These are phyloP conservation scores for Digitonthophagus gazella DNA, from an alignment of 2,888 invertebrate species.

Conservation along the genomic window DNA sequence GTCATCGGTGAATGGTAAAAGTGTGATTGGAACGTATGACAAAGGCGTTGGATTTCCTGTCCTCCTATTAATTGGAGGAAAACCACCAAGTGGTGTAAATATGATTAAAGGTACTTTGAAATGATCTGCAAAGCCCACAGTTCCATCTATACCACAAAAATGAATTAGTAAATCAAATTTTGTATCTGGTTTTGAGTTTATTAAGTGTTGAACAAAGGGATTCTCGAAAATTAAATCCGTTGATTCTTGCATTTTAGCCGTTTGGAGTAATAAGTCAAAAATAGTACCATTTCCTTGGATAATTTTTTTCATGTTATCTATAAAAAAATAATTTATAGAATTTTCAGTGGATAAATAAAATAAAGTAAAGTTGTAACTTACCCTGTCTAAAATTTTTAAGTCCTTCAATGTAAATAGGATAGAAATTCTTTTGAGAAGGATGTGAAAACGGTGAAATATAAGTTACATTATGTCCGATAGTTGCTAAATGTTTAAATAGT, in stretches of 20 bases:
- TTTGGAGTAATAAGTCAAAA: background rate
- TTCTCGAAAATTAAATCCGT: background rate
- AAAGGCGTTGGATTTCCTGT: slow-evolving; percentile 41
- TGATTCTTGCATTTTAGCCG: background rate
- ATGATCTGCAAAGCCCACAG: slow-evolving; percentile 40
- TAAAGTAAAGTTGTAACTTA: background rate
- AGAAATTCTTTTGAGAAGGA: background rate
- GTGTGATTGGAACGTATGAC: slow-evolving; percentile 40
- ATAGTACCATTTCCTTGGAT: background rate
- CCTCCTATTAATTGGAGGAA: slow-evolving; percentile 31
- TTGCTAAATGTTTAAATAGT: background rate
- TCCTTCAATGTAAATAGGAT: background rate
- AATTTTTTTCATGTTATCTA: slow-evolving; percentile 2
- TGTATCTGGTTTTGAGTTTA: slow-evolving; percentile 14
- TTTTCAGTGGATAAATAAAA: too few relatives aligned
- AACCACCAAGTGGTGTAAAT: slow-evolving; percentile 36
- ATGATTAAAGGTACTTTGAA: slow-evolving; percentile 41
- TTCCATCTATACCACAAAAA: slow-evolving; percentile 41
- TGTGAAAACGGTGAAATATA: background rate
- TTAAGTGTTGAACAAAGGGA: background rate
- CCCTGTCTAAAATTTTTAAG: background rate
- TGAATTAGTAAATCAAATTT: slow-evolving; percentile 40
- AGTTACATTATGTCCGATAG: slow-evolving; percentile 7
- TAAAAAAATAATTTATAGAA: background rate
- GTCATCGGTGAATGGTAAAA: slow-evolving; percentile 35